Conservation (phyloP, 30 jellyfish, hydroid and myxozoan species). For the Aurelia coerulea region DNA sequence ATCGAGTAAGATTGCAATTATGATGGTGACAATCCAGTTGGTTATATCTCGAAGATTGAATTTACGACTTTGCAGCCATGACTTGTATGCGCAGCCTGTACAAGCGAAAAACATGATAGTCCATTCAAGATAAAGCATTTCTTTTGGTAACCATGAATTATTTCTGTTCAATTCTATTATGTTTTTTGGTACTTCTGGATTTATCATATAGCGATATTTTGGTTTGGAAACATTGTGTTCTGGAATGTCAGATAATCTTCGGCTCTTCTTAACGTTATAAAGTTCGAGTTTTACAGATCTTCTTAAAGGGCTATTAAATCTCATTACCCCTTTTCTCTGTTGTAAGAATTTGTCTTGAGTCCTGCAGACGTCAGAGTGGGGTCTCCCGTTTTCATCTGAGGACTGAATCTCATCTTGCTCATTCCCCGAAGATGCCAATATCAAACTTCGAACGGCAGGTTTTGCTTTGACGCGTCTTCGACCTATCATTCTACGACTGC, state of each 20-base stretch:
- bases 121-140: constrained; percentile 4
- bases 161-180: background rate
- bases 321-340: background rate
- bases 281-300: background rate
- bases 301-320: background rate
- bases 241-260: constrained; percentile 14
- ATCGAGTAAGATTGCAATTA: background rate
- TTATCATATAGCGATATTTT: background rate
- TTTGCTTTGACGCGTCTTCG: background rate
- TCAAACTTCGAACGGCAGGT: background rate
- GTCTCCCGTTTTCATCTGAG: background rate
- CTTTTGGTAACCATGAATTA: background rate
- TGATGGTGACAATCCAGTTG: background rate
- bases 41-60: background rate
- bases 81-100: background rate
- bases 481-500: too few relatives aligned
- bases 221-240: background rate
- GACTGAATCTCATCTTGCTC: background rate
- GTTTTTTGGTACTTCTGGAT: constrained; percentile 10
- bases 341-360: background rate
- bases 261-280: background rate
- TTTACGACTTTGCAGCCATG: background rate
- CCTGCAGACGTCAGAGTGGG: too few relatives aligned
- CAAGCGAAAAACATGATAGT: background rate
- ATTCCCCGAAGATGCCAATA: background rate